Percentiles rank a stretch among this genome's conserved stretches.
Conservation (phyloP, 2,888 invertebrate species). For the Drosophila aldrichi region DNA sequence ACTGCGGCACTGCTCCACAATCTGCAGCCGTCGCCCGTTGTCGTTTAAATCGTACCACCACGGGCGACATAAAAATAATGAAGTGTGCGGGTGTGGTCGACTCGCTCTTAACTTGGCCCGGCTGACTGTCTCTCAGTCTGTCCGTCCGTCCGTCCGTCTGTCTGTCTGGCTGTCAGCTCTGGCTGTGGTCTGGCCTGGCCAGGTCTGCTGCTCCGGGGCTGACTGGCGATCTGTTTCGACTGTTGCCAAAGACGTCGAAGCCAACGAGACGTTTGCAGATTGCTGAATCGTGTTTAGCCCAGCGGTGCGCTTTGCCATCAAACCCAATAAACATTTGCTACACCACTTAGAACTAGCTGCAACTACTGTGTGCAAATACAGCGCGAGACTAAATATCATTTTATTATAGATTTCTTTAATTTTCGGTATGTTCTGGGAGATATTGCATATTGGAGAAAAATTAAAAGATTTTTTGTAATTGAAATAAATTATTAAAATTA, state of each 20-base stretch:
- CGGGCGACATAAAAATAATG: slow-evolving; percentile 86
- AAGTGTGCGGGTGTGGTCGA: slow-evolving; percentile 86
- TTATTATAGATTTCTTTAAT: neutral
- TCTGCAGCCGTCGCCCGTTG: slow-evolving; percentile 60
- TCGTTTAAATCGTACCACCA: slow-evolving; percentile 83
- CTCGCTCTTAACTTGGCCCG: slow-evolving; percentile 59
- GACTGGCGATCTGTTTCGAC: slow-evolving; percentile 73
- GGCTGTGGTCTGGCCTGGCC: slow-evolving; percentile 45
- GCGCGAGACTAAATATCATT: neutral
- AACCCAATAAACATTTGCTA: slow-evolving; percentile 65
- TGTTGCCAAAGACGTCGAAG: slow-evolving; percentile 70
- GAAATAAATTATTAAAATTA: neutral
- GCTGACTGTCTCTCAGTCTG: slow-evolving; percentile 19
- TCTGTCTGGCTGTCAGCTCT: slow-evolving; percentile 4
- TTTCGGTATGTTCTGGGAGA: neutral
- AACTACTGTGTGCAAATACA: slow-evolving; percentile 18
- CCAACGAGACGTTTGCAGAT: slow-evolving; percentile 74
- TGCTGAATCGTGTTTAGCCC: slow-evolving; percentile 78
- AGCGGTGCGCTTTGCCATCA: slow-evolving; percentile 58
- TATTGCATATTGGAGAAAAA: neutral
- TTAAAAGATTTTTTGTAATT: too few species aligned
- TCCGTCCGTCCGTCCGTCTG: neutral
- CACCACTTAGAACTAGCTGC: slow-evolving; percentile 18
- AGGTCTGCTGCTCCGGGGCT: slow-evolving; percentile 27
- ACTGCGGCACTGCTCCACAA: slow-evolving; percentile 6